A percentile compares a stretch with the other conserved stretches of the same genome.
Conservation (phyloP, 2,113 vertebrate species). For the Plestiodon gilberti region DNA sequence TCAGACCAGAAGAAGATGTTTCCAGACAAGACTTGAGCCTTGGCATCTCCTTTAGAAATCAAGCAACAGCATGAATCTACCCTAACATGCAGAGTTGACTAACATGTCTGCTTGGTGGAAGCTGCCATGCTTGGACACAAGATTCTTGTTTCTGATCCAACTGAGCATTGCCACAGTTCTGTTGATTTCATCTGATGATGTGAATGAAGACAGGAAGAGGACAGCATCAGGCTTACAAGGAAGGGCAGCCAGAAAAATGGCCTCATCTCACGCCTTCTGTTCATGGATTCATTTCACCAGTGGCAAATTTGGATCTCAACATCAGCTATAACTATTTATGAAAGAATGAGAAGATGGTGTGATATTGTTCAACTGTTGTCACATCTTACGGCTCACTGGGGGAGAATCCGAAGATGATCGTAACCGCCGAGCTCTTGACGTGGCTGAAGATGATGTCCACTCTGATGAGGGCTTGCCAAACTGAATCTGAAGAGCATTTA, state of each 20-base stretch:
- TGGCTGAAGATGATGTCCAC: conserved; percentile 32
- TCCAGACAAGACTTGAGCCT: background rate
- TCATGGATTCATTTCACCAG: background rate
- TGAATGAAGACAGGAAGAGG: background rate
- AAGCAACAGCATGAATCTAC: background rate
- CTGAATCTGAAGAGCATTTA: conserved; percentile 51
- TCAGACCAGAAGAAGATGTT: background rate
- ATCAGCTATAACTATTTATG: rapidly evolving
- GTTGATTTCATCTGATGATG: background rate
- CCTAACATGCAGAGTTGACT: no score
- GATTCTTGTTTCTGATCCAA: background rate
- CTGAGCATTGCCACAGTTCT: background rate
- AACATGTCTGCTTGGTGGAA: conserved; percentile 47
- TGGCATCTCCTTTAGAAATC: background rate
- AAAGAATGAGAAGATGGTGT: background rate
- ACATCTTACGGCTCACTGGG: background rate
- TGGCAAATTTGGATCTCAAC: background rate
- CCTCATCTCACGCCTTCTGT: background rate
- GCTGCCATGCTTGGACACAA: background rate
- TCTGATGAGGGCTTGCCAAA: conserved; percentile 31
- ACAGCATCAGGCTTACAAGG: background rate
- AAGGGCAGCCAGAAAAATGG: no score
- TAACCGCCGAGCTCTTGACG: conserved; percentile 26
- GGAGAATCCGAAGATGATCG: conserved; percentile 1
- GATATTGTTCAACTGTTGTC: conserved; percentile 15